A percentile compares a stretch with the other conserved stretches of the same genome.
Evolutionary conservation across 2,113 vertebrate genomes (phyloP).

Genomic region (Haemorhous mexicanus): DNA sequence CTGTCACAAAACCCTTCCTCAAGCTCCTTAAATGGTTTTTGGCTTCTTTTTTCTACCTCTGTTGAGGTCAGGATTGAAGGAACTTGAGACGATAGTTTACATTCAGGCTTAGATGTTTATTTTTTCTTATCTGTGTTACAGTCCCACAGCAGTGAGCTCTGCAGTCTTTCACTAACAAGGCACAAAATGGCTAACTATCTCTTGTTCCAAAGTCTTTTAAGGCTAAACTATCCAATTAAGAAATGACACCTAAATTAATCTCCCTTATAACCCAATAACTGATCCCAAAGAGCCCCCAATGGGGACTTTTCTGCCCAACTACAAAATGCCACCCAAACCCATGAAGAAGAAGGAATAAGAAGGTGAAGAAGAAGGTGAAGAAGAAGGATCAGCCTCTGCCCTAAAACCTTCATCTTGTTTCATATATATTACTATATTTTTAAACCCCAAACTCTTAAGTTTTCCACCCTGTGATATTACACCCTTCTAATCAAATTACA

Average conservation of each 20-base stretch:
- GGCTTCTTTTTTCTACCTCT: background rate
- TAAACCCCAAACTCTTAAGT: background rate
- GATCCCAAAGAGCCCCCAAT: fast-evolving
- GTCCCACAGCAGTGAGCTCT: background rate
- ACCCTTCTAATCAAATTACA: background rate
- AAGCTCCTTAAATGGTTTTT: background rate
- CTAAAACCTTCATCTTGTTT: background rate
- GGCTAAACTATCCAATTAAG: background rate
- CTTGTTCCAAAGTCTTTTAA: background rate
- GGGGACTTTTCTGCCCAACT: background rate
- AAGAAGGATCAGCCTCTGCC: background rate
- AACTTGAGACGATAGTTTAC: background rate
- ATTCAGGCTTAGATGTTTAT: background rate
- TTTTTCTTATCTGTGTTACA: background rate
- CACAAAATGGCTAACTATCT: background rate
- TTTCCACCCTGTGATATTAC: background rate
- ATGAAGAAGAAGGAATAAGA: background rate
- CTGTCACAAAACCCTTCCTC: background rate
- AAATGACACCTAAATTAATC: background rate
- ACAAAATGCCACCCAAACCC: background rate
- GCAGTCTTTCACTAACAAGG: background rate
- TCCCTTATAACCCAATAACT: background rate
- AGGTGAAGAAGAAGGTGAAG: background rate
- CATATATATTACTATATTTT: background rate
- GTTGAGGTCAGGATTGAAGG: background rate